Evolutionary conservation across 2,888 invertebrate species (phyloP), one percentile per base, ranked within the genome.

Genomic region (Ichneumoninae sp.): DNA sequence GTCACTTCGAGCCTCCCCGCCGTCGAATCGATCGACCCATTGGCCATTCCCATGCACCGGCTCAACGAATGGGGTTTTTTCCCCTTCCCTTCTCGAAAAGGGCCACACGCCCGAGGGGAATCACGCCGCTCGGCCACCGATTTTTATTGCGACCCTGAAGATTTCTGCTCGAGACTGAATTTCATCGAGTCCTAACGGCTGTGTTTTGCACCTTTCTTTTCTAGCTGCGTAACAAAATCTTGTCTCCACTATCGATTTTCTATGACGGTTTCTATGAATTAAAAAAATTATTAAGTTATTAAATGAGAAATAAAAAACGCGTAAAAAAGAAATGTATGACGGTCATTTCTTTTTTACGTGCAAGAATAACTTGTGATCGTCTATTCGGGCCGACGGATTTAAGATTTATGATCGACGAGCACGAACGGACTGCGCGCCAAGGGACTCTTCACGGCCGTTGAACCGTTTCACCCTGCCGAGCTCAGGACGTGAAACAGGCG

Each of bases 41-140:
- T 89, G 89, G 89, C 91, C 90, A 91, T 91, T 92, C 92, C 91
- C 90, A 90, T 91, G 88, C 87, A 88, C 57, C 85, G 79, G 77
- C 85, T 85, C 44, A 81, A 73, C 85, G 74, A 63, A 73, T 60
- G 44, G 33, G 33, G n/a, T 68, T 50, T 47, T 47, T 57, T 33
- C 7, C 16, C 1, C n/a, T 63, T 44, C 70, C 40, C 26, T n/a
- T 22, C 44, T 26, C 65, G 44, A 40, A 19, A 54, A 50, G 52
- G 10, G 50, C 22, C 30, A 33, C 10, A 13, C 19, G 16, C 13
- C 7, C 40, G 44, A 26, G 60, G 60, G 60, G 60, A 26, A 60
- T 13, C 60, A 30, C 60, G 22, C 26, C 22, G 60, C 60, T 60
- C 30, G 8, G 8, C 13, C 30, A 10, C 13, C 5, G 60, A 26